phyloP scores from a whole-genome alignment of 2,888 invertebrate species.

The Theretra japonica region DNA sequence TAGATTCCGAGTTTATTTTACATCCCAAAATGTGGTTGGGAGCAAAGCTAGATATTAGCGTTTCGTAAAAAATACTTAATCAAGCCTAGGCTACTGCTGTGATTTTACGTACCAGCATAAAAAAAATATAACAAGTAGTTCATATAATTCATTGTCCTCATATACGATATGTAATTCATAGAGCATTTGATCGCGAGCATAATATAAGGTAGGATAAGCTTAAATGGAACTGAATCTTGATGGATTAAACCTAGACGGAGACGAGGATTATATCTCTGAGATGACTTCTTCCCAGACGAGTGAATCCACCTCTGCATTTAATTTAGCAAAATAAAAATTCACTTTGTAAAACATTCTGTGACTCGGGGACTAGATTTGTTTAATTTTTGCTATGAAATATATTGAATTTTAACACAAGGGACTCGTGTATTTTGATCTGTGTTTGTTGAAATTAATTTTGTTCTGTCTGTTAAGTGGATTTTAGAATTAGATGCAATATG shows the following conservation, averaged over 20 bases:
- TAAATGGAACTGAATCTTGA: constrained; percentile 27
- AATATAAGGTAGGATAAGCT: constrained; percentile 28
- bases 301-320: not conserved
- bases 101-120: too few relatives aligned
- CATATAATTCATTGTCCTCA: too few relatives aligned
- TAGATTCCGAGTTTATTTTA: too few relatives aligned
- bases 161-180: not conserved
- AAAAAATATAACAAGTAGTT: too few relatives aligned
- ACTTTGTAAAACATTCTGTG: not conserved
- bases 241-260: constrained; percentile 22
- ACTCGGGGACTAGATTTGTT: not conserved
- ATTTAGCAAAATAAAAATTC: constrained; percentile 16
- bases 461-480: too few relatives aligned
- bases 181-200: not conserved
- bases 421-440: not conserved
- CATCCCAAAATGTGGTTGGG: too few relatives aligned
- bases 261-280: constrained; percentile 14
- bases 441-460: too few relatives aligned
- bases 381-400: not conserved
- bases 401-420: not conserved
- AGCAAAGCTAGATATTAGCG: too few relatives aligned
- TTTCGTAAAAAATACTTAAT: too few relatives aligned
- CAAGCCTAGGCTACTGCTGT: too few relatives aligned
- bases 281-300: not conserved
- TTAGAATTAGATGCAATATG: too few relatives aligned